Conservation (phyloP, 1,140 invertebrate genomes). For the Diachasmimorpha longicaudata region DNA sequence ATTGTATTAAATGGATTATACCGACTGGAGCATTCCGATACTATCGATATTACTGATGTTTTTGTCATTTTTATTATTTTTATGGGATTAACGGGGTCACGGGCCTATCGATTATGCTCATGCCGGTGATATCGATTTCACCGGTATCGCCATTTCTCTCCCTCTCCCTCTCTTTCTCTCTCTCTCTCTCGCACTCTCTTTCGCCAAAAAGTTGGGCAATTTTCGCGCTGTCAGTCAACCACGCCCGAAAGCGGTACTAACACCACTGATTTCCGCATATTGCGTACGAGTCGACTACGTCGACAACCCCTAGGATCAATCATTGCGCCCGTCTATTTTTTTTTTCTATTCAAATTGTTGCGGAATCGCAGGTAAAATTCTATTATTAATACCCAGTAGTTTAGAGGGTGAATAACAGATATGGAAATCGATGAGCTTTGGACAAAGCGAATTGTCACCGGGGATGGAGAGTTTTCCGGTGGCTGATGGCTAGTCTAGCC, state of each 20-base stretch:
- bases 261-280: neutral
- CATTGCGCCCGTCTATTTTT: neutral
- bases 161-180: neutral
- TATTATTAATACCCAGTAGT: neutral
- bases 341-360: too few relatives aligned
- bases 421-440: neutral
- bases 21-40: neutral
- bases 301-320: neutral
- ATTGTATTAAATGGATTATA: constrained; percentile 25
- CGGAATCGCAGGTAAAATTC: neutral
- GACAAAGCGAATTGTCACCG: neutral
- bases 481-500: neutral
- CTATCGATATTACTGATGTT: neutral
- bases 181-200: neutral
- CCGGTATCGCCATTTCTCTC: neutral
- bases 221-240: constrained; percentile 27
- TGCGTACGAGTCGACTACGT: constrained; percentile 1
- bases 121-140: neutral
- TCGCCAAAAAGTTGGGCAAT: constrained; percentile 22
- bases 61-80: neutral
- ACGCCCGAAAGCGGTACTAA: neutral
- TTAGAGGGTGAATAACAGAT: neutral
- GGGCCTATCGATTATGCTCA: neutral
- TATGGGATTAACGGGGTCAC: neutral
- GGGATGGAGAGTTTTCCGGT: neutral